phyloP scores from a whole-genome alignment of 2,888 invertebrate genomes.

The Lagria hirta region DNA sequence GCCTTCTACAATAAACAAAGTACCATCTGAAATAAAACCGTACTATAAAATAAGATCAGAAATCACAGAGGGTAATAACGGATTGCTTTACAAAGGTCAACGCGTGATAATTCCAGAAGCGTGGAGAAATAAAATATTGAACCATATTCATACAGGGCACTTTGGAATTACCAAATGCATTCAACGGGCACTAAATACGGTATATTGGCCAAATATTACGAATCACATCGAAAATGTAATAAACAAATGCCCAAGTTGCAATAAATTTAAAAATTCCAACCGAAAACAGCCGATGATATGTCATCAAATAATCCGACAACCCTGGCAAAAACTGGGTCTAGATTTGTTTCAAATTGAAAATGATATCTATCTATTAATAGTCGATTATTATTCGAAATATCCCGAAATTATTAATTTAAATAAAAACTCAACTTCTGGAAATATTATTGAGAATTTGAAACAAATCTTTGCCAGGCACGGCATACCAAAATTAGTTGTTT shows the following conservation, averaged over 20 bases:
- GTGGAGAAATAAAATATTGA: slow-evolving; percentile 30
- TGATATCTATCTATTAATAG: slow-evolving; percentile 31
- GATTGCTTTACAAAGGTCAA: slow-evolving; percentile 30
- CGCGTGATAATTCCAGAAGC: slow-evolving; percentile 31
- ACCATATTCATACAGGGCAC: slow-evolving; percentile 33
- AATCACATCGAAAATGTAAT: slow-evolving; percentile 30
- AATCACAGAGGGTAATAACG: slow-evolving; percentile 20
- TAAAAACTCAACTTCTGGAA: slow-evolving; percentile 22
- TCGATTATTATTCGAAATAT: slow-evolving; percentile 35
- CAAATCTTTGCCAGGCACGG: slow-evolving; percentile 29
- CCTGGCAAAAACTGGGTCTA: slow-evolving; percentile 32
- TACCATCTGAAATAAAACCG: slow-evolving; percentile 6
- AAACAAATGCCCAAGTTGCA: slow-evolving; percentile 34
- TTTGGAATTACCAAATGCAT: slow-evolving; percentile 34
- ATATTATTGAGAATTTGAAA: slow-evolving; percentile 30
- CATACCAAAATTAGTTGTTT: slow-evolving; percentile 8
- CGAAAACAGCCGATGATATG: slow-evolving; percentile 31
- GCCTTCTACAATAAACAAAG: slow-evolving; percentile 11
- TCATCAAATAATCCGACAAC: slow-evolving; percentile 26
- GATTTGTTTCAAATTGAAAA: slow-evolving; percentile 33
- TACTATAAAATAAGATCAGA: slow-evolving; percentile 26
- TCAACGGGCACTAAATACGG: slow-evolving; percentile 25
- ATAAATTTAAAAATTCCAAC: slow-evolving; percentile 25
- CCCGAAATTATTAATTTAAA: slow-evolving; percentile 31
- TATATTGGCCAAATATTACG: slow-evolving; percentile 36